Conservation (phyloP, 2,113 vertebrate genomes). For the Aythya baeri region DNA sequence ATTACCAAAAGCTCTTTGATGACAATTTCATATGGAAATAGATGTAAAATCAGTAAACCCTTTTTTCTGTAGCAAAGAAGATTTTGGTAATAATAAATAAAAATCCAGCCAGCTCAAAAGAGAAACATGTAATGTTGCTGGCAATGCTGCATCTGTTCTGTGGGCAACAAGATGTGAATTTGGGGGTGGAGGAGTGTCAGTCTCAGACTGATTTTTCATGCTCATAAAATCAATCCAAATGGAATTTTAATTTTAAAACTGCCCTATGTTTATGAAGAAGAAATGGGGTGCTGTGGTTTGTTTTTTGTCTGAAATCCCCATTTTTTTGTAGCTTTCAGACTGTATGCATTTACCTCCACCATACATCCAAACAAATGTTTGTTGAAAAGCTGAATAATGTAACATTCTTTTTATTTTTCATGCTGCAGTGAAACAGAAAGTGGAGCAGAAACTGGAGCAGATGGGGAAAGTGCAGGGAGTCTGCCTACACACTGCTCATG, state of each 20-base stretch:
- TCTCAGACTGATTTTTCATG: not conserved
- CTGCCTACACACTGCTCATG: constrained; percentile 87
- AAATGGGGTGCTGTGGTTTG: not conserved
- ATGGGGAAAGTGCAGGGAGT: constrained; percentile 86
- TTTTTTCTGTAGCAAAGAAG: not conserved
- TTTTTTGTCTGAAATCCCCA: not conserved
- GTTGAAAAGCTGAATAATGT: not conserved
- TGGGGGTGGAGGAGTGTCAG: not conserved
- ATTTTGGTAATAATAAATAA: not conserved
- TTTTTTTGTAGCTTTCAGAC: not conserved
- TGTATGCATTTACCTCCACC: not conserved
- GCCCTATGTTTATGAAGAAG: not conserved
- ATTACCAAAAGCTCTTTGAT: not conserved
- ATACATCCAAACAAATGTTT: not conserved
- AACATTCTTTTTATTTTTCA: not conserved
- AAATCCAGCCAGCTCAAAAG: not conserved
- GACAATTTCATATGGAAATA: not conserved
- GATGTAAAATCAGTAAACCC: not conserved
- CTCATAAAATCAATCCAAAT: not conserved
- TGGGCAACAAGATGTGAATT: not conserved
- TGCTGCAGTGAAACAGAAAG: constrained; percentile 85
- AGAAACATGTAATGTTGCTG: not conserved
- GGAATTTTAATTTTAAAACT: not conserved
- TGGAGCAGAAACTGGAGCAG: constrained; percentile 91
- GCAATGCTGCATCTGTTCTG: not conserved